Evolutionary conservation across 2,797 vertebrate genomes (phyloP).

Genomic region (Pantherophis alleghaniensis): DNA sequence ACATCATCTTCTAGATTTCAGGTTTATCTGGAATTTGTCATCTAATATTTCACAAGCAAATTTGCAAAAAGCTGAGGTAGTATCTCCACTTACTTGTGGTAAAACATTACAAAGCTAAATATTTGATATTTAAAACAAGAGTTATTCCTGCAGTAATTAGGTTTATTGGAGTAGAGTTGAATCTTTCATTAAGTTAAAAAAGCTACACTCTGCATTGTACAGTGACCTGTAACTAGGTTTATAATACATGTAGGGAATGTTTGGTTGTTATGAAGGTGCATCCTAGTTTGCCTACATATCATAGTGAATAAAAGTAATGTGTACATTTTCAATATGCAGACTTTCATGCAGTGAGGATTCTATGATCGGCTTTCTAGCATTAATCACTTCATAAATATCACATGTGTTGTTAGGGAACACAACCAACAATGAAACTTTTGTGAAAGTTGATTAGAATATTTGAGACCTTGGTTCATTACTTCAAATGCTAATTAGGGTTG

Average conservation of each 20-base stretch:
- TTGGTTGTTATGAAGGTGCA: neutral
- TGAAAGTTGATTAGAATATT: slow-evolving; percentile 16
- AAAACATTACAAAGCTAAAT: neutral
- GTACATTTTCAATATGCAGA: neutral
- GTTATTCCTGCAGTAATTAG: neutral
- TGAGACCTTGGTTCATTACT: slow-evolving; percentile 11
- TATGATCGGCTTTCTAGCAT: neutral
- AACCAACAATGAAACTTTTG: neutral
- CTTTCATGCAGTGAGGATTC: neutral
- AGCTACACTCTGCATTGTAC: neutral
- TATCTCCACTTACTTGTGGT: neutral
- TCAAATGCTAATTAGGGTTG: slow-evolving; percentile 23
- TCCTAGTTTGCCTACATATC: neutral
- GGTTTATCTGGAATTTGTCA: neutral
- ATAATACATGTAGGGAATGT: neutral
- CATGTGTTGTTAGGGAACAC: neutral
- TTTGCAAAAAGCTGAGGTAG: neutral
- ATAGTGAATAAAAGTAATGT: neutral
- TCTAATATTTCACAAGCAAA: neutral
- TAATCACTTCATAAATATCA: slow-evolving; percentile 13
- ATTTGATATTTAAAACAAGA: neutral
- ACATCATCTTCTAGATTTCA: neutral
- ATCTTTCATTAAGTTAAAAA: neutral
- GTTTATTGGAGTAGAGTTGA: neutral
- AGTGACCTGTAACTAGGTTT: neutral